Evolutionary conservation across 2,797 vertebrate species (phyloP), one percentile per base, ranked within the genome.

Genomic region (Benthosema pterotum): DNA sequence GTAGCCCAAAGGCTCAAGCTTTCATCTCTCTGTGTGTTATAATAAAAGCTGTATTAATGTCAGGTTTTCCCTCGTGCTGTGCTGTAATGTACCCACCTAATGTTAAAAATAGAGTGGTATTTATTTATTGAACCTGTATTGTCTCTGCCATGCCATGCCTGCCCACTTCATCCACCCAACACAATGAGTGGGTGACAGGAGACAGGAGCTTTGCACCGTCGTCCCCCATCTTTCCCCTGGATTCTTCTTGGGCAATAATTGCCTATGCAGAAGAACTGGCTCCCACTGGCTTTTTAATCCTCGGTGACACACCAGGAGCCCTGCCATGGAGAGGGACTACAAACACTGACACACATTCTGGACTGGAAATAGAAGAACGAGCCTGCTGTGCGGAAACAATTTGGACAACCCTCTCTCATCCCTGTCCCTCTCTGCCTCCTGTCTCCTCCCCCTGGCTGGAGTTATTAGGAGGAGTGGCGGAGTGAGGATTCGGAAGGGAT

Each of bases 321-420:
- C 16, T 42, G 22, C 32, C 28, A 38, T 18, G 38, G 6, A 14
- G 28, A 15, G 25, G n/a, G 47, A 57, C 62, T 54, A 42, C 42
- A 22, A 58, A 66, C 63, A 56, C 25, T 48, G 51, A 16, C 48
- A 61, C 65, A 65, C 75, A 67, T 57, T 64, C 48, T 42, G 19
- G 13, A 65, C 67, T 73, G 47, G 43, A 81, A 78, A 78, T 78
- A 73, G 64, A 54, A 25, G 16, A n/a, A 70, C 47, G n/a, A n/a
- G n/a, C 48, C 52, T 6, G 19, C 43, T 60, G 52, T 38, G 43
- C 47, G 54, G 65, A 71, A 74, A 72, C 68, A 63, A 69, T 74
- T 55, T 61, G 28, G n/a, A 16, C 55, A 18, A 42, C 53, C 42
- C 65, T 19, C 38, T 45, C 48, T 48, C 19, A 28, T 11, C 56